These are phyloP conservation scores for Promerops cafer DNA, from an alignment of 2,113 vertebrate genomes.

Conservation along the genomic window DNA sequence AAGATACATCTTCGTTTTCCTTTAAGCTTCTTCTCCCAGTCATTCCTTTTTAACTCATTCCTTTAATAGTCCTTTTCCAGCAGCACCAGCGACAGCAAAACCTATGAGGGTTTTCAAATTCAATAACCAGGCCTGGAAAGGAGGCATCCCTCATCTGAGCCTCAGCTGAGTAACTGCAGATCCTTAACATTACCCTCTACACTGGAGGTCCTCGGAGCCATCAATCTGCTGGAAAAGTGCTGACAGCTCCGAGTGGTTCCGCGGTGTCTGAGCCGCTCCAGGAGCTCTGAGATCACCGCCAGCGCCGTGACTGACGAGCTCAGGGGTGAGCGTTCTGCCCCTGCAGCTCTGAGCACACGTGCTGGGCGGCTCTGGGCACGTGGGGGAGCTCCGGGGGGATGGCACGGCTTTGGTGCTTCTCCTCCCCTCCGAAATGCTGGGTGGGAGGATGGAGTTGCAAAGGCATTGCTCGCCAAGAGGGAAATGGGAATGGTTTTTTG, in stretches of 20 bases:
- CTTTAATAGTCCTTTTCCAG: slow-evolving; percentile 23
- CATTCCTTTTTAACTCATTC: slow-evolving; percentile 39
- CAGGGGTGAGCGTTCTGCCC: background rate
- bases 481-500: background rate
- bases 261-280: background rate
- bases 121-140: slow-evolving; percentile 54
- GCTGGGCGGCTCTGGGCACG: background rate
- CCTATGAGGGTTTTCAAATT: slow-evolving; percentile 67
- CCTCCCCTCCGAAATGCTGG: background rate
- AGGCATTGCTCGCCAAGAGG: fast-evolving
- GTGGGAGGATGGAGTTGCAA: background rate
- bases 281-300: background rate
- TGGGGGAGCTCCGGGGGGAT: background rate
- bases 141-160: slow-evolving; percentile 59
- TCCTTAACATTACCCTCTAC: slow-evolving; percentile 43
- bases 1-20: slow-evolving; percentile 48
- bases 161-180: slow-evolving; percentile 22
- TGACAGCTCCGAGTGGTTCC: slow-evolving; percentile 44
- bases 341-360: background rate
- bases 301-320: background rate
- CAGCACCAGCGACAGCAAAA: slow-evolving; percentile 54
- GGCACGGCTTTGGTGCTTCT: background rate
- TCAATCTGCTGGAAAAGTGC: slow-evolving; percentile 26
- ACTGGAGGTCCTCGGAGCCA: slow-evolving; percentile 24
- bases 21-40: background rate